These are phyloP conservation scores for Chrysolina americana DNA, from an alignment of 2,888 invertebrate genomes.

Conservation along the genomic window DNA sequence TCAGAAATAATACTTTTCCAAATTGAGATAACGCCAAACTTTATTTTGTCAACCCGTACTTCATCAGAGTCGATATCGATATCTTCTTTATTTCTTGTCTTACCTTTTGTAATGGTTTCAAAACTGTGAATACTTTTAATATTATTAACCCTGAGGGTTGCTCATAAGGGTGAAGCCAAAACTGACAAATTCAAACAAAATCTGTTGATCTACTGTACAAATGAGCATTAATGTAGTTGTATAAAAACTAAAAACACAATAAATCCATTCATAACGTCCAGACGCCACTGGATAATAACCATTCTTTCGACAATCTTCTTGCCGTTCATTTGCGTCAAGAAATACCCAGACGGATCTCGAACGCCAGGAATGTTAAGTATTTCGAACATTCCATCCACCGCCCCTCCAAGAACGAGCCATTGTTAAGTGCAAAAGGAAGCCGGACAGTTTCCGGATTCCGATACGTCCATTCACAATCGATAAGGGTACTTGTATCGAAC, in stretches of 20 bases:
- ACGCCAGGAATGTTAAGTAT: conserved; percentile 17
- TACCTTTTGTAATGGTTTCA: no score
- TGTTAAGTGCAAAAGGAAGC: conserved; percentile 9
- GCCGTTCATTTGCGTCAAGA: background rate
- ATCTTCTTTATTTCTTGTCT: no score
- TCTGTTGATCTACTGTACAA: no score
- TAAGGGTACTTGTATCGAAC: background rate
- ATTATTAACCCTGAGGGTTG: no score
- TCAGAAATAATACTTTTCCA: no score
- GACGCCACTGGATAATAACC: background rate
- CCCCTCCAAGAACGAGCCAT: conserved; percentile 1
- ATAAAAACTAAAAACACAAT: background rate
- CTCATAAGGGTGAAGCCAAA: no score
- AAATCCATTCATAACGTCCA: background rate
- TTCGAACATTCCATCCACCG: background rate
- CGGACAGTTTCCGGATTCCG: conserved; percentile 4
- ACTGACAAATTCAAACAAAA: no score
- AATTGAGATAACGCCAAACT: no score
- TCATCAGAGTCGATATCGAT: no score
- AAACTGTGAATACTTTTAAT: no score
- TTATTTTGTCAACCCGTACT: no score
- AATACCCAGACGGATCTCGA: conserved; percentile 1
- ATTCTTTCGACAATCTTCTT: background rate
- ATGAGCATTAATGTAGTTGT: background rate
- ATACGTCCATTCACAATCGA: background rate